Percentiles rank a stretch among this genome's conserved stretches.
Conservation (phyloP, 2,797 vertebrate species). For the Parotocinclus haroldoi region DNA sequence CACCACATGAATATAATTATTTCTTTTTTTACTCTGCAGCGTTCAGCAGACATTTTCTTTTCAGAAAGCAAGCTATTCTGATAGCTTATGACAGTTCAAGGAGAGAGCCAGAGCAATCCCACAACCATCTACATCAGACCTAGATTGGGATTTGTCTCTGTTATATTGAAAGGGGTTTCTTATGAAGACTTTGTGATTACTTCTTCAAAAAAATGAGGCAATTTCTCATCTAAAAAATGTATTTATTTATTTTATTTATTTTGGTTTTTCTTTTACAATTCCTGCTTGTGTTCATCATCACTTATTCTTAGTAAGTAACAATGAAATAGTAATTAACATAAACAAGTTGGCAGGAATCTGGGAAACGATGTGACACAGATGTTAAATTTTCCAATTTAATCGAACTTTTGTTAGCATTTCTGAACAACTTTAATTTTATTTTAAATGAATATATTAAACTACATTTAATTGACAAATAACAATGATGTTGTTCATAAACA, state of each 20-base stretch:
- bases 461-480: background rate
- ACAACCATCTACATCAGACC: conserved; percentile 8
- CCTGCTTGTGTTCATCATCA: background rate
- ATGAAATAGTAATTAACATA: conserved; percentile 3
- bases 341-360: background rate
- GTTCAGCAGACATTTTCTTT: conserved; percentile 16
- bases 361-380: conserved; percentile 4
- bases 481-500: too few species aligned
- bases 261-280: background rate
- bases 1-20: conserved; percentile 46
- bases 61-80: conserved; percentile 1
- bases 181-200: background rate
- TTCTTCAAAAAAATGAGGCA: background rate
- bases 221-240: background rate
- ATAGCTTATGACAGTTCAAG: conserved; percentile 11
- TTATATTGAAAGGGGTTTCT: background rate
- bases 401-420: background rate
- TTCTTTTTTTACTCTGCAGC: conserved; percentile 21
- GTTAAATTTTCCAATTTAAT: background rate
- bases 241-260: background rate
- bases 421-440: background rate
- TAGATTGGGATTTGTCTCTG: background rate
- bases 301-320: conserved; percentile 1
- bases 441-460: background rate
- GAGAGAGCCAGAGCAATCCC: background rate